A percentile compares a stretch with the other conserved stretches of the same genome.
phyloP scores from a whole-genome alignment of 2,113 vertebrate species.

The Hemicordylus capensis region DNA sequence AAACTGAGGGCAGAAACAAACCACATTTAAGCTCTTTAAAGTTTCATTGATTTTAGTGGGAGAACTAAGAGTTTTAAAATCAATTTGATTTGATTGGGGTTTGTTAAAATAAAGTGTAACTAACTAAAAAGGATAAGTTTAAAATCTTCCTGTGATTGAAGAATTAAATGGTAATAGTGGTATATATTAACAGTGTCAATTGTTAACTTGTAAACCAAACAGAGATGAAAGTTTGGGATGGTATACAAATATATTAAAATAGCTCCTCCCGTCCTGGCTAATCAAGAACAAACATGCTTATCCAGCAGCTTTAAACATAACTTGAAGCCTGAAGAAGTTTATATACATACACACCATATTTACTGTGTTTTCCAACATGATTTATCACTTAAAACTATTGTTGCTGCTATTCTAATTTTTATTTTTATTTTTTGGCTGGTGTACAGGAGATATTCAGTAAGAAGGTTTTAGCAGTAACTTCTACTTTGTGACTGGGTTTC shows the following conservation, averaged over 20 bases:
- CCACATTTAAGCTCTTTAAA: background rate
- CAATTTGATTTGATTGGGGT: background rate
- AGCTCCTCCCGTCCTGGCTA: slow-evolving; percentile 45
- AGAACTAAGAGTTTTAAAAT: background rate
- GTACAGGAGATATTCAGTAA: background rate
- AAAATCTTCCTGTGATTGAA: background rate
- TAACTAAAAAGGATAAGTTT: background rate
- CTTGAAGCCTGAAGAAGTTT: slow-evolving; percentile 44
- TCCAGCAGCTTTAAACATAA: slow-evolving; percentile 34
- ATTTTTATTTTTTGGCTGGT: too few species aligned
- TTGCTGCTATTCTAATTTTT: background rate
- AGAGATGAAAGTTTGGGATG: background rate
- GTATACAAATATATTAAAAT: too few species aligned
- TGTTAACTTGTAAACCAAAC: too few species aligned
- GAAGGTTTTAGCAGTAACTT: background rate
- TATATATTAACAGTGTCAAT: too few species aligned
- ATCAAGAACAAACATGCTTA: slow-evolving; percentile 31
- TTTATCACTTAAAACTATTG: background rate
- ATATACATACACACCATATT: background rate
- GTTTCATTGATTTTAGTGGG: background rate
- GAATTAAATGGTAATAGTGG: background rate
- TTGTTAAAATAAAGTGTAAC: background rate
- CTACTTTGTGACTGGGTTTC: background rate
- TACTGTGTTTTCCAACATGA: slow-evolving; percentile 21
- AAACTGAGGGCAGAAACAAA: background rate